Conservation (phyloP, 2,113 vertebrate species). For the Poicephalus gulielmi region DNA sequence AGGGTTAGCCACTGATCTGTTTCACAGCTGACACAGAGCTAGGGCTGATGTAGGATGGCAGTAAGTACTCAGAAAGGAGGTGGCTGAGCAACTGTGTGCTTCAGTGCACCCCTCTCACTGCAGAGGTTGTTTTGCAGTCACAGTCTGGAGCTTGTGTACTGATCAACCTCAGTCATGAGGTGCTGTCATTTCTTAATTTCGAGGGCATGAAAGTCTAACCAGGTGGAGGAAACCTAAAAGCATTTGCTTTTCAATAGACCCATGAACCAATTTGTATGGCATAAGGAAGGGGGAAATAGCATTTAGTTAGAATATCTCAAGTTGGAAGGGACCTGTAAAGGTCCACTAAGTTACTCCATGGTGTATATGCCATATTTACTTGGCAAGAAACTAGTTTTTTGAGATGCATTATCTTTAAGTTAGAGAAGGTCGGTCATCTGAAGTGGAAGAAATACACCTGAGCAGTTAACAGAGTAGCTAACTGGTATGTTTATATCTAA, state of each 20-base stretch:
- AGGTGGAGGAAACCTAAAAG: neutral
- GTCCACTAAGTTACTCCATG: neutral
- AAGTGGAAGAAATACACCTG: neutral
- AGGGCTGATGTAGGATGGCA: neutral
- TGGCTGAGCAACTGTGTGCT: neutral
- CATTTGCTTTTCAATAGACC: neutral
- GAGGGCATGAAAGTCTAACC: neutral
- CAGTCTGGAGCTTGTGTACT: neutral
- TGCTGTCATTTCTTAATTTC: neutral
- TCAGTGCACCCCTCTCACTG: neutral
- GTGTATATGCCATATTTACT: neutral
- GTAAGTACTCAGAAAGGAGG: neutral
- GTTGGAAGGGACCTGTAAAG: neutral
- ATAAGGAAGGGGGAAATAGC: neutral
- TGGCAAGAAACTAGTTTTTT: neutral
- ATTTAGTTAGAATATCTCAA: neutral
- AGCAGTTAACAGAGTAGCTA: neutral
- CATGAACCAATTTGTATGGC: neutral
- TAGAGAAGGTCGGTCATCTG: neutral
- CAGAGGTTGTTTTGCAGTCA: neutral
- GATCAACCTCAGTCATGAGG: neutral
- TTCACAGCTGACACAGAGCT: neutral
- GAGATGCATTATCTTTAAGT: neutral
- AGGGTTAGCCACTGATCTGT: neutral
- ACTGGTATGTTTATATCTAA: neutral